Conservation (phyloP, 2,797 vertebrate genomes). For the Danio tinwini region DNA sequence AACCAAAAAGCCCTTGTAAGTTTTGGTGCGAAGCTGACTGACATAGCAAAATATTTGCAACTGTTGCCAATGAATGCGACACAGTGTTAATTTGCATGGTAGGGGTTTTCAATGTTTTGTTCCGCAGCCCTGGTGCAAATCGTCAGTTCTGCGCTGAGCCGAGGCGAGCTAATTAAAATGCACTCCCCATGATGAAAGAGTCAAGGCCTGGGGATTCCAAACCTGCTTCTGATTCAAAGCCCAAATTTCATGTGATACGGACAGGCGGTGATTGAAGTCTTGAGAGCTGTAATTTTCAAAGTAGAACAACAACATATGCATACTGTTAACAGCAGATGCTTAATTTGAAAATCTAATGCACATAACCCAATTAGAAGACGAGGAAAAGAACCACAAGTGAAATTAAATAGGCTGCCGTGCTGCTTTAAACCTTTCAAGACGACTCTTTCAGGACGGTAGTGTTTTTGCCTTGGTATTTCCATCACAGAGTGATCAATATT, state of each 20-base stretch:
- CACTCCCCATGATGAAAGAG: slow-evolving; percentile 71
- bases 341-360: slow-evolving; percentile 71
- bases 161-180: slow-evolving; percentile 74
- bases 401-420: slow-evolving; percentile 61
- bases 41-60: slow-evolving; percentile 57
- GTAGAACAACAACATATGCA: slow-evolving; percentile 73
- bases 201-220: slow-evolving; percentile 70
- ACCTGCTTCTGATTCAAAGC: slow-evolving; percentile 77
- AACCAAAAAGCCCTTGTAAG: not conserved
- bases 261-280: slow-evolving; percentile 77
- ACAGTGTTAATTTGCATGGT: slow-evolving; percentile 63
- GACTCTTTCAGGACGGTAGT: slow-evolving; percentile 39
- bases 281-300: slow-evolving; percentile 72
- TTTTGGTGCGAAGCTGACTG: slow-evolving; percentile 31
- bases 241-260: slow-evolving; percentile 72
- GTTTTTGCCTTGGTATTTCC: slow-evolving; percentile 54
- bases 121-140: slow-evolving; percentile 64
- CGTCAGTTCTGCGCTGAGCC: slow-evolving; percentile 62
- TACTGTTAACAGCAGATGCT: slow-evolving; percentile 76
- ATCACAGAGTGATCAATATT: slow-evolving; percentile 45
- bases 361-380: slow-evolving; percentile 65
- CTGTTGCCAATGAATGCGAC: slow-evolving; percentile 66
- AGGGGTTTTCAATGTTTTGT: slow-evolving; percentile 66
- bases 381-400: slow-evolving; percentile 66
- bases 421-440: slow-evolving; percentile 55